Conservation (phyloP, 2,888 invertebrate genomes). For the Glaucopsyche alexis region DNA sequence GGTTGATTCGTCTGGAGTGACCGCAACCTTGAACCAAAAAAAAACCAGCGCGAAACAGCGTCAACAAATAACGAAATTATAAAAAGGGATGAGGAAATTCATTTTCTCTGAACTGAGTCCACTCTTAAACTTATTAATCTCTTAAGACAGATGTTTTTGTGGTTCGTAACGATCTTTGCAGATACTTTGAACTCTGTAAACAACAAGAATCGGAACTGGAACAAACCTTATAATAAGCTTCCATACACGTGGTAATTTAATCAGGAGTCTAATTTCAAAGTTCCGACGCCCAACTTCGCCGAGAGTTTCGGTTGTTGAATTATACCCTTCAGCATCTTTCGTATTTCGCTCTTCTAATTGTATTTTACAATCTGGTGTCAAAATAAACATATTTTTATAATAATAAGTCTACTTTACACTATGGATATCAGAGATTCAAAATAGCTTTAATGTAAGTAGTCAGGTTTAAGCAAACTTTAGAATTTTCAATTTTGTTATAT, state of each 20-base stretch:
- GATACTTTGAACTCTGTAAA: neutral
- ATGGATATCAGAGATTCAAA: too few species aligned
- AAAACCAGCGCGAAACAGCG: too few species aligned
- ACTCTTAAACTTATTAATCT: too few species aligned
- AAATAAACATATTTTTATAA: neutral
- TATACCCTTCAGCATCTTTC: slow-evolving; percentile 16
- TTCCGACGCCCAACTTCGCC: neutral
- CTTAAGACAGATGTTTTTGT: neutral
- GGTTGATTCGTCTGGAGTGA: too few species aligned
- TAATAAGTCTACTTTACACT: neutral
- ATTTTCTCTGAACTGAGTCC: too few species aligned
- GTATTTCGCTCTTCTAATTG: neutral
- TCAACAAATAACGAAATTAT: too few species aligned
- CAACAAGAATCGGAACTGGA: neutral
- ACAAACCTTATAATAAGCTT: slow-evolving; percentile 1
- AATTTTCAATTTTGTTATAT: too few species aligned
- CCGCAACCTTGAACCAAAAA: too few species aligned
- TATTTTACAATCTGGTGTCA: slow-evolving; percentile 2
- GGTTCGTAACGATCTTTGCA: neutral
- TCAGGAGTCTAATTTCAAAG: slow-evolving; percentile 7
- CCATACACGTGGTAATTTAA: slow-evolving; percentile 17
- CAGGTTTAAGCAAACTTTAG: too few species aligned
- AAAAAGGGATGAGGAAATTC: too few species aligned
- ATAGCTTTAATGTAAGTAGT: too few species aligned
- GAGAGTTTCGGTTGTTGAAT: neutral